These are phyloP conservation scores for Garra rufa DNA, from an alignment of 2,113 vertebrate species.

Conservation along the genomic window DNA sequence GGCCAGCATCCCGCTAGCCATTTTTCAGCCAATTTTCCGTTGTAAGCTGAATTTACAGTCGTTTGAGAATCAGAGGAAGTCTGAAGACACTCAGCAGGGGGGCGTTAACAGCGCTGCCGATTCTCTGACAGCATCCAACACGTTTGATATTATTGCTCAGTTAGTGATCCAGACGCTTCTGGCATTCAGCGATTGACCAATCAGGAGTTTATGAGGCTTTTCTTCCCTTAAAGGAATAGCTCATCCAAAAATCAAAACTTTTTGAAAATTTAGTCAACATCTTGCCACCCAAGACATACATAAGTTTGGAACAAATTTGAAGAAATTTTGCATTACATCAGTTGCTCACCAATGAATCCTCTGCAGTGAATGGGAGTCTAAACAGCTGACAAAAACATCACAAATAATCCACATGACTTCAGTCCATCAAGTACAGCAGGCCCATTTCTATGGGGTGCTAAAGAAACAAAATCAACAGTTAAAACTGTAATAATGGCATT, in stretches of 20 bases:
- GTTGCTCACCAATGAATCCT: too few species aligned
- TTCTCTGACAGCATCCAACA: background rate
- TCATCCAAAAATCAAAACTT: background rate
- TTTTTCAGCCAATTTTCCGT: background rate
- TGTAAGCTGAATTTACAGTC: background rate
- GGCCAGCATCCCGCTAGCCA: background rate
- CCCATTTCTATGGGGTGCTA: too few species aligned
- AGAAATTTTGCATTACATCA: too few species aligned
- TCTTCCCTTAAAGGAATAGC: background rate
- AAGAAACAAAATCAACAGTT: too few species aligned
- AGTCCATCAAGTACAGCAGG: too few species aligned
- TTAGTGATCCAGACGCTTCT: background rate
- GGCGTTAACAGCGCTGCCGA: background rate
- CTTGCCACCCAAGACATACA: background rate
- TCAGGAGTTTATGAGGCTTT: background rate
- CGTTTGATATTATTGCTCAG: slow-evolving; percentile 8
- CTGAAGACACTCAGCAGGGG: background rate
- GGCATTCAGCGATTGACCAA: background rate
- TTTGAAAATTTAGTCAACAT: background rate
- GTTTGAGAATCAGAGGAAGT: slow-evolving; percentile 5
- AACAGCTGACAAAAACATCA: too few species aligned
- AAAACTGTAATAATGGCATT: too few species aligned
- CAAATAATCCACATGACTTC: background rate
- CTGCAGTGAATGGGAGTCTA: too few species aligned
- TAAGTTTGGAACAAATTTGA: too few species aligned